phyloP scores from a whole-genome alignment of 2,113 vertebrate genomes.

The Chelonoidis abingdonii region DNA sequence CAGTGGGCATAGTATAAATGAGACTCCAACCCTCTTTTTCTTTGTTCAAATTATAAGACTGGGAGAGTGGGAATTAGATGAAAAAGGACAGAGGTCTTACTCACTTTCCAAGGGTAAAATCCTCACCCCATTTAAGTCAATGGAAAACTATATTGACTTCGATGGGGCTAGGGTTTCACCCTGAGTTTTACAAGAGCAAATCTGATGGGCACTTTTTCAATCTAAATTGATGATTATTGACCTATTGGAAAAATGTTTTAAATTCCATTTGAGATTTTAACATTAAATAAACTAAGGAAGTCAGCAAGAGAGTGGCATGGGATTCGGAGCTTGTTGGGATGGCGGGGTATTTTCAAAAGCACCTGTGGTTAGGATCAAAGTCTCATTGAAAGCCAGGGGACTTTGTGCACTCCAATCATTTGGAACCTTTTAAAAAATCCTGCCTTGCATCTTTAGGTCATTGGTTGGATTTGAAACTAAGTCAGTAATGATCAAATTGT shows the following conservation, averaged over 20 bases:
- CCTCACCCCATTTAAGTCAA: not conserved
- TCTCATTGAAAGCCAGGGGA: not conserved
- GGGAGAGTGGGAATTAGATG: not conserved
- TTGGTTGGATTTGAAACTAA: not conserved
- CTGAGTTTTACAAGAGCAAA: not conserved
- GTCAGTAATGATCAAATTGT: not conserved
- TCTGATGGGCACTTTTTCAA: not conserved
- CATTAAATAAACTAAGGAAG: not conserved
- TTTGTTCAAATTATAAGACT: not conserved
- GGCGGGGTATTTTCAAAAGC: not conserved
- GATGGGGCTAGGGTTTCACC: not conserved
- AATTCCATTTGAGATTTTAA: not conserved
- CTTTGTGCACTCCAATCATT: not conserved
- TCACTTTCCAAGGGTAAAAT: not conserved
- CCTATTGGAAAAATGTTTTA: not conserved
- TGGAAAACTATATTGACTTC: not conserved
- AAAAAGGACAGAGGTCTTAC: not conserved
- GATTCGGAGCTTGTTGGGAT: not conserved
- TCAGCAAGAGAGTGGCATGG: not conserved
- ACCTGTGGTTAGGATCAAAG: not conserved
- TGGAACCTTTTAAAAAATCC: not conserved
- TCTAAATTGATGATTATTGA: not conserved
- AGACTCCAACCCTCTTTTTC: not conserved
- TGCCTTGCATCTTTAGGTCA: not conserved
- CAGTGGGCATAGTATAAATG: not conserved